phyloP scores from a whole-genome alignment of 1,140 invertebrate genomes.

The Sitobion miscanthi region DNA sequence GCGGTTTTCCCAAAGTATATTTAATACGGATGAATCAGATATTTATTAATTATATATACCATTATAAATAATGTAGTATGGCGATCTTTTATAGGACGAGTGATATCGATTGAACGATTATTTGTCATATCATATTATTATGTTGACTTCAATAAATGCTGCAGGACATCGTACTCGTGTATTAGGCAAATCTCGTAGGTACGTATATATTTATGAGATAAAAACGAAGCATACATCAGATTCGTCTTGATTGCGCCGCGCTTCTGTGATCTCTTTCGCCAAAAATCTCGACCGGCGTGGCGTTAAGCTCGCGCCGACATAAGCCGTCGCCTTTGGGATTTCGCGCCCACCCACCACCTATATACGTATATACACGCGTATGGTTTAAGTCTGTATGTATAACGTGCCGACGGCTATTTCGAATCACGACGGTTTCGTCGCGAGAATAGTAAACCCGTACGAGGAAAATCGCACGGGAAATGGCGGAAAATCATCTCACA shows the following conservation, averaged over 20 bases:
- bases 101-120: no score
- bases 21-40: no score
- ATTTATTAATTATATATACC: no score
- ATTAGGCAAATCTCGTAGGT: no score
- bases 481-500: neutral
- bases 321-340: conserved; percentile 1
- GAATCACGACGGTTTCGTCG: neutral
- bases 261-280: neutral
- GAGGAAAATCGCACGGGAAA: neutral
- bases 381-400: neutral
- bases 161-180: no score
- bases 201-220: no score
- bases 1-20: neutral
- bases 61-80: no score
- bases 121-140: no score
- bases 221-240: neutral
- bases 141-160: no score
- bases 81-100: no score
- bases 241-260: neutral
- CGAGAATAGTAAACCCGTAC: neutral
- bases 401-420: neutral
- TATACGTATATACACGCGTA: neutral
- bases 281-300: neutral
- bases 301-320: neutral
- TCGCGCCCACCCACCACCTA: neutral